phyloP scores from a whole-genome alignment of 2,113 vertebrate genomes.

The Ptychochromis oligacanthus region DNA sequence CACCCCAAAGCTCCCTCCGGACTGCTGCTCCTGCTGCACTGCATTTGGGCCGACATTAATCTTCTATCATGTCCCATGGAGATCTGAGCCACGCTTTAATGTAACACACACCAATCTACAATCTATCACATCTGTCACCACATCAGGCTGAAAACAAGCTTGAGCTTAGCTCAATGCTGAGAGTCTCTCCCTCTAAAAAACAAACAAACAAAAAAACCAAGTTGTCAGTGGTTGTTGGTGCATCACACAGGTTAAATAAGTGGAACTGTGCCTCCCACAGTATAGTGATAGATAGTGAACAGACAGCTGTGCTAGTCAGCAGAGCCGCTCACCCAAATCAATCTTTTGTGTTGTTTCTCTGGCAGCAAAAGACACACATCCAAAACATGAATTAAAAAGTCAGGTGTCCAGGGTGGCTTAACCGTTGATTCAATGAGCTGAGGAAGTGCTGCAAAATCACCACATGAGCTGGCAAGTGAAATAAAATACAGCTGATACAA shows the following conservation, averaged over 20 bases:
- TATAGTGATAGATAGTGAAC: not conserved
- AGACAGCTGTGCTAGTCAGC: not conserved
- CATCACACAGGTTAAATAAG: not conserved
- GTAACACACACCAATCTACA: not conserved
- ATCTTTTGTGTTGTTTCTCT: slow-evolving; percentile 20
- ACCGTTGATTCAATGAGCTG: not conserved
- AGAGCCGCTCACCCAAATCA: not conserved
- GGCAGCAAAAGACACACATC: slow-evolving; percentile 9
- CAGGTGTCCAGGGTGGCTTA: not conserved
- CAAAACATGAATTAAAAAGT: slow-evolving; percentile 37
- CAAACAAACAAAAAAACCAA: not conserved
- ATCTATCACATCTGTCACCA: slow-evolving; percentile 10
- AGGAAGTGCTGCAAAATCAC: not conserved
- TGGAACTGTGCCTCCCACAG: not conserved
- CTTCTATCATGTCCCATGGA: not conserved
- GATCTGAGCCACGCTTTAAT: not conserved
- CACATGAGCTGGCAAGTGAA: not conserved
- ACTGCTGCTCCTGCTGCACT: not conserved
- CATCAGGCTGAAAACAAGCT: not conserved
- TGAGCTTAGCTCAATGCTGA: not conserved
- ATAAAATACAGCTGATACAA: not conserved
- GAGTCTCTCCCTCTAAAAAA: not conserved
- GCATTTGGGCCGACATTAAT: not conserved
- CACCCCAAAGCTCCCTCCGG: not conserved
- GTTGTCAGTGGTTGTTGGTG: not conserved